A percentile compares a stretch with the other conserved stretches of the same genome.
Conservation (phyloP, 2,888 invertebrate genomes). For the Synergus laeviventris region DNA sequence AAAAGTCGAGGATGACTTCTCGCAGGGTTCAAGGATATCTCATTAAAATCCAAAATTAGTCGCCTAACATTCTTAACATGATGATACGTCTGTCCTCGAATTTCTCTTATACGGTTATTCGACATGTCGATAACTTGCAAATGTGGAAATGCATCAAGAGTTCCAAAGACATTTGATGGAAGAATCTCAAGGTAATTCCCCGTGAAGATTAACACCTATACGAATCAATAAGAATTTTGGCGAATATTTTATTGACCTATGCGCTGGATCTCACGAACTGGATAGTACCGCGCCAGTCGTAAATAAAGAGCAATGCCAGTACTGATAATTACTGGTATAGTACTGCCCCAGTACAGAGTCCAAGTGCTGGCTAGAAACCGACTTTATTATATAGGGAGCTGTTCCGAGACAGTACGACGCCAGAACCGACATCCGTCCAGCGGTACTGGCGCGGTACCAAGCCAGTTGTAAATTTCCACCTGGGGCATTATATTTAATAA, state of each 20-base stretch:
- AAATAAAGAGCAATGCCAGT: too few relatives aligned
- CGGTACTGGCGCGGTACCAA: too few relatives aligned
- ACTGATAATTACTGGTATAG: too few relatives aligned
- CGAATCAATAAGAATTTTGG: slow-evolving; percentile 32
- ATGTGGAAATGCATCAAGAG: slow-evolving; percentile 78
- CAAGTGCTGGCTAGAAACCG: too few relatives aligned
- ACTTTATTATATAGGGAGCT: too few relatives aligned
- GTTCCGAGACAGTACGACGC: too few relatives aligned
- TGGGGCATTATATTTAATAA: too few relatives aligned
- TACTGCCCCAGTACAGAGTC: too few relatives aligned
- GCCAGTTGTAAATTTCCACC: too few relatives aligned
- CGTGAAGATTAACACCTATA: slow-evolving; percentile 83
- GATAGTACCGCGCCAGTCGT: too few relatives aligned
- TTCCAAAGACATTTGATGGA: slow-evolving; percentile 85
- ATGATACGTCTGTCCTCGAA: slow-evolving; percentile 86
- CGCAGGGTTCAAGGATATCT: slow-evolving; percentile 80
- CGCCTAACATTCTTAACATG: slow-evolving; percentile 83
- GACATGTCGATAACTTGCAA: slow-evolving; percentile 85
- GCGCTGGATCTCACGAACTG: too few relatives aligned
- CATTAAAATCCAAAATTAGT: slow-evolving; percentile 84
- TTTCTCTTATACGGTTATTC: slow-evolving; percentile 83
- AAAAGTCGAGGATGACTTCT: slow-evolving; percentile 83
- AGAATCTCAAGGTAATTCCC: slow-evolving; percentile 83
- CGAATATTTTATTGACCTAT: background rate
- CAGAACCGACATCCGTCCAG: too few relatives aligned